These are phyloP conservation scores for Tamias sibiricus DNA, from an alignment of 2,113 vertebrate genomes.

Conservation along the genomic window DNA sequence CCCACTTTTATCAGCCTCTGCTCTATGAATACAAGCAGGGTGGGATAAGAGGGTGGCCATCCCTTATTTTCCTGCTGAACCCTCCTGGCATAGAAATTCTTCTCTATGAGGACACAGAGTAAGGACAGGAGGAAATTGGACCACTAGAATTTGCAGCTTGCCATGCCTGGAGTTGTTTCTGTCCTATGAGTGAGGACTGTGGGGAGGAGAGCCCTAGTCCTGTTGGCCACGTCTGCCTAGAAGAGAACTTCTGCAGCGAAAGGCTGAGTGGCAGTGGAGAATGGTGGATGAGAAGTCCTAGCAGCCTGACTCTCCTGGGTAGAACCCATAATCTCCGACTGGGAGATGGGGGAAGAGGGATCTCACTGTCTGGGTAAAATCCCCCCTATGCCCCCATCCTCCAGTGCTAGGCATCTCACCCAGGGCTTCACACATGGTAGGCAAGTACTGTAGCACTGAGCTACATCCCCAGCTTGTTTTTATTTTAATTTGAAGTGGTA, in stretches of 20 bases:
- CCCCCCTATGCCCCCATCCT: too few species aligned
- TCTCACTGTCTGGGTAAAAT: not conserved
- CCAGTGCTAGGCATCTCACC: too few species aligned
- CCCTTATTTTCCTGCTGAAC: not conserved
- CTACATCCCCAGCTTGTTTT: not conserved
- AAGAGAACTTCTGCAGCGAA: not conserved
- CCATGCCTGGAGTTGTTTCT: not conserved
- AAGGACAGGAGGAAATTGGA: not conserved
- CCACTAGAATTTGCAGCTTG: not conserved
- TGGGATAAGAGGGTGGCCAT: too few species aligned
- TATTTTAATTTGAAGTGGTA: too few species aligned
- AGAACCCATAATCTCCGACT: not conserved
- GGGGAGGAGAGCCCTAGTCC: not conserved
- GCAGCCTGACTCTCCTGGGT: not conserved
- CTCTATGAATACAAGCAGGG: not conserved
- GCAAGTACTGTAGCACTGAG: not conserved
- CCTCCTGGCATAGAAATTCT: not conserved
- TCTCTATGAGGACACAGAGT: not conserved
- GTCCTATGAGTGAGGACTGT: not conserved
- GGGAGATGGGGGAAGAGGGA: not conserved
- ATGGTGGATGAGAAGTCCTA: not conserved
- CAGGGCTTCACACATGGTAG: too few species aligned
- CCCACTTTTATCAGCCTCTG: not conserved
- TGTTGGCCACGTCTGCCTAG: not conserved
- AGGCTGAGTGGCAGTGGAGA: not conserved